These are phyloP conservation scores for Pomatostomus ruficeps DNA, from an alignment of 2,113 vertebrate genomes.

Conservation along the genomic window DNA sequence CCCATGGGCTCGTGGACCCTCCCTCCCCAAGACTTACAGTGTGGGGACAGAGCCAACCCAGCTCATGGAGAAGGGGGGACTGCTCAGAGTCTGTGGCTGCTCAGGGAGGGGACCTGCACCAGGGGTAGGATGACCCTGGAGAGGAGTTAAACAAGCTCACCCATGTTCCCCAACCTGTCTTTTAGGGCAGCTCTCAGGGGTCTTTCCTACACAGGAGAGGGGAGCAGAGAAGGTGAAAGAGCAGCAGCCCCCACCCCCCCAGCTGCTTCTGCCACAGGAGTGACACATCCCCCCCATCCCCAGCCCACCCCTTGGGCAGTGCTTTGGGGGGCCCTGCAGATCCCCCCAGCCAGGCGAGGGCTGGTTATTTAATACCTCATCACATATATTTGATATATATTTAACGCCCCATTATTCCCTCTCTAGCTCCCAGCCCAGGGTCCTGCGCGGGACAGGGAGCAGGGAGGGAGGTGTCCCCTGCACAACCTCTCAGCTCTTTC, in stretches of 20 bases:
- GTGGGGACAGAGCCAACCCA: neutral
- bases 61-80: neutral
- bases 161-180: fast-evolving
- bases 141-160: too few relatives aligned
- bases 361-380: neutral
- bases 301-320: neutral
- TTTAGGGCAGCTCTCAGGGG: fast-evolving
- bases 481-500: neutral
- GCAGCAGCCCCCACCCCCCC: fast-evolving
- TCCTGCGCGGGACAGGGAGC: neutral
- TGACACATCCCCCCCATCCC: neutral
- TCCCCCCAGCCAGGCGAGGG: neutral
- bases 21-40: neutral
- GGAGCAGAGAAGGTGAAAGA: neutral
- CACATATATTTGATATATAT: neutral
- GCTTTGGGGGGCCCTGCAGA: neutral
- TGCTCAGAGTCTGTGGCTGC: fast-evolving
- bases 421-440: neutral
- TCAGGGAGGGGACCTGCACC: fast-evolving
- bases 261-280: neutral
- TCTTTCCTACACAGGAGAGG: fast-evolving
- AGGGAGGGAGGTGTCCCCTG: too few relatives aligned
- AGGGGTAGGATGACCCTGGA: fast-evolving
- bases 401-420: neutral
- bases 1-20: fast-evolving